A percentile compares a stretch with the other conserved stretches of the same genome.
phyloP scores from a whole-genome alignment of 2,113 vertebrate species.

The Calyptommatus sinebrachiatus region DNA sequence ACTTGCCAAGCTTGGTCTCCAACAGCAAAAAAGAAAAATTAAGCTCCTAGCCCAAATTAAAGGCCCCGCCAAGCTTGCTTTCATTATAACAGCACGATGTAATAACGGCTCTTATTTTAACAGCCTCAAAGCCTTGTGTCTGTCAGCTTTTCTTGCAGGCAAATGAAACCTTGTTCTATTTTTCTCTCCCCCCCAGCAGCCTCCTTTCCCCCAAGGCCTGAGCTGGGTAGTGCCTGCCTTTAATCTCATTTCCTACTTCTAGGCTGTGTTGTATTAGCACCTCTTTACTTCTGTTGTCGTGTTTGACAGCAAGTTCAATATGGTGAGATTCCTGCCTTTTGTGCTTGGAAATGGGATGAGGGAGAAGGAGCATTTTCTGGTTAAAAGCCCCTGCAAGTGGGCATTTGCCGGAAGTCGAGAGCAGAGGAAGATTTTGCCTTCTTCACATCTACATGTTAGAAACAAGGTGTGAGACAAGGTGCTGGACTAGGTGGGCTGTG shows the following conservation, averaged over 20 bases:
- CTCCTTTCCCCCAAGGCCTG: constrained; percentile 26
- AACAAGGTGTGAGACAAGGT: too few species aligned
- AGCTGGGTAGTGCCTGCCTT: constrained; percentile 40
- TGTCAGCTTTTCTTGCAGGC: constrained; percentile 47
- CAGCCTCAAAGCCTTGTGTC: constrained; percentile 48
- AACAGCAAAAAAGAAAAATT: constrained; percentile 36
- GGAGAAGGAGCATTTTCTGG: constrained; percentile 28
- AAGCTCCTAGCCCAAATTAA: constrained; percentile 53
- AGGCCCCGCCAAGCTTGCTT: constrained; percentile 33
- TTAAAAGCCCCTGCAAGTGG: constrained; percentile 56
- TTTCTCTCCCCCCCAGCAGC: background rate
- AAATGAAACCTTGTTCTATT: constrained; percentile 38
- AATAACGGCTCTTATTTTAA: constrained; percentile 45
- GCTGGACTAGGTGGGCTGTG: too few species aligned
- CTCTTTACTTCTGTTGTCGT: constrained; percentile 59
- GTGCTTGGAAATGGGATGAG: constrained; percentile 47
- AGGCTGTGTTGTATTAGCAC: constrained; percentile 51
- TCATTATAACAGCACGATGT: constrained; percentile 40
- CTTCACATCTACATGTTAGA: too few species aligned
- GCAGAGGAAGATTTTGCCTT: too few species aligned
- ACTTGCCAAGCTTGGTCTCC: background rate
- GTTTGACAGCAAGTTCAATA: constrained; percentile 56
- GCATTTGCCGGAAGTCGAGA: constrained; percentile 13
- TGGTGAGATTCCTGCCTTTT: constrained; percentile 52
- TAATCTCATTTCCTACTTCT: constrained; percentile 58